These are phyloP conservation scores for Camponotus fellah DNA, from an alignment of 2,888 invertebrate genomes.

Conservation along the genomic window DNA sequence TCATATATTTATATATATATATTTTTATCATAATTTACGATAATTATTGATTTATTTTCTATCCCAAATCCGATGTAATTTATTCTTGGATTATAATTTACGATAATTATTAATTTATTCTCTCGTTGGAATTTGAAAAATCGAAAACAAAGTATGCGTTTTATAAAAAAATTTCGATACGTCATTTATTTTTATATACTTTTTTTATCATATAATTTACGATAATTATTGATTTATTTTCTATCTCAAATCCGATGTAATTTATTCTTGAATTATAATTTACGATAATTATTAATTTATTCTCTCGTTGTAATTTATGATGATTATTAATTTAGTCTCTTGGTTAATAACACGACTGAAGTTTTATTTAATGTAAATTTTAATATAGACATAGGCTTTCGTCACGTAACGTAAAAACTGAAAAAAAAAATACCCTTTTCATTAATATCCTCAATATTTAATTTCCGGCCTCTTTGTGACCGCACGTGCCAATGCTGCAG, in stretches of 20 bases:
- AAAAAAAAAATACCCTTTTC: constrained; percentile 21
- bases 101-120: neutral
- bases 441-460: constrained; percentile 44
- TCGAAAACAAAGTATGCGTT: neutral
- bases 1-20: neutral
- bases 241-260: no score
- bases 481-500: neutral
- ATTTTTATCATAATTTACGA: neutral
- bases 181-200: neutral
- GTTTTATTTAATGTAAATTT: constrained; percentile 12
- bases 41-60: constrained; percentile 2
- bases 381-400: neutral
- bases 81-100: no score
- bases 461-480: constrained; percentile 29
- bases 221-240: constrained; percentile 6
- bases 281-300: neutral
- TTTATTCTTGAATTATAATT: no score
- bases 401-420: neutral
- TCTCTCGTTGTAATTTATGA: neutral
- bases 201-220: neutral
- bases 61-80: no score
- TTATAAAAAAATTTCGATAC: neutral
- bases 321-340: constrained; percentile 9
- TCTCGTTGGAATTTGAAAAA: neutral
- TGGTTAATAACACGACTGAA: neutral